Conservation (phyloP, 2,113 vertebrate genomes). For the Oostethus manadensis region DNA sequence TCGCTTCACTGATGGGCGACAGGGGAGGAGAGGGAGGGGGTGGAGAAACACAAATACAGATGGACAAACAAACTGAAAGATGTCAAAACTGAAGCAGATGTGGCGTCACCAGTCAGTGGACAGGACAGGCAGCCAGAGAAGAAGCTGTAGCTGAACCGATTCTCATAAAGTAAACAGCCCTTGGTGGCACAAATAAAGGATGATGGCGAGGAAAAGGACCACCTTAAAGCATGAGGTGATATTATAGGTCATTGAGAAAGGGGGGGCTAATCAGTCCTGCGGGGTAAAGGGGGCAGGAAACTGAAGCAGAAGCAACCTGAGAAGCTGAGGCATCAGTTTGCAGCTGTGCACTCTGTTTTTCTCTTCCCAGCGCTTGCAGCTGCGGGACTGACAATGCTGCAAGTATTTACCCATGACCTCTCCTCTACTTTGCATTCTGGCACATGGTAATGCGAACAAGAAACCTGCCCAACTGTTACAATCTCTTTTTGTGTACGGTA, state of each 20-base stretch:
- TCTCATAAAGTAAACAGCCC: constrained; percentile 64
- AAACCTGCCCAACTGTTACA: too few species aligned
- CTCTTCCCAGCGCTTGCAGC: constrained; percentile 47
- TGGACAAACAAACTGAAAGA: constrained; percentile 65
- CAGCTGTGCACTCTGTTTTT: constrained; percentile 65
- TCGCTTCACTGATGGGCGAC: constrained; percentile 36
- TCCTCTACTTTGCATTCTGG: constrained; percentile 49
- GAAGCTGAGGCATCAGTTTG: constrained; percentile 62
- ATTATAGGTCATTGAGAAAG: constrained; percentile 67
- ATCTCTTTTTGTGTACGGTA: too few species aligned
- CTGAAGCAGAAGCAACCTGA: constrained; percentile 67
- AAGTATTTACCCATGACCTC: constrained; percentile 61
- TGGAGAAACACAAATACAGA: constrained; percentile 61
- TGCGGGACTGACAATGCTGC: constrained; percentile 50
- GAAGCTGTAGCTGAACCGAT: constrained; percentile 47
- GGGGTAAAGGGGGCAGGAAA: constrained; percentile 66
- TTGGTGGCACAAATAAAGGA: constrained; percentile 17
- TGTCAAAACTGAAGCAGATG: constrained; percentile 71
- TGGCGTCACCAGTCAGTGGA: constrained; percentile 50
- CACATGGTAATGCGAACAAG: constrained; percentile 13
- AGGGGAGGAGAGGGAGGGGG: constrained; percentile 31
- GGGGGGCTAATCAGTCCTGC: constrained; percentile 59
- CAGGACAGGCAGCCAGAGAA: constrained; percentile 26
- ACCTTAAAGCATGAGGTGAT: constrained; percentile 58
- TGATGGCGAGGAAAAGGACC: constrained; percentile 37